phyloP scores from a whole-genome alignment of 2,888 invertebrate genomes.

The Polydrusus cervinus region DNA sequence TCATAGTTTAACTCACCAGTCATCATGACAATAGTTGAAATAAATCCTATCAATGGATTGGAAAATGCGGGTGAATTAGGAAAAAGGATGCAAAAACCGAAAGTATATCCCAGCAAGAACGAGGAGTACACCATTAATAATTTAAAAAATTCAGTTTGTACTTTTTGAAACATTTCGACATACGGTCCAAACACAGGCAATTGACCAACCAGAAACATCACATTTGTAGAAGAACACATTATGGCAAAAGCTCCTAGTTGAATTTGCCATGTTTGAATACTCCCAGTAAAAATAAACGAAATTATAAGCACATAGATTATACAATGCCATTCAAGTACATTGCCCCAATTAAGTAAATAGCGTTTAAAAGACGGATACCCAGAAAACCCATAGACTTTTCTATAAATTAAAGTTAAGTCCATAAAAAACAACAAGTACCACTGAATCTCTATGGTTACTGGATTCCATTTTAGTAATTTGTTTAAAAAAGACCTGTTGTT shows the following conservation, averaged over 20 bases:
- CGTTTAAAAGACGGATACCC: conserved; percentile 87
- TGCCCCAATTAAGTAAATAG: conserved; percentile 88
- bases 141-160: conserved; percentile 90
- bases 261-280: conserved; percentile 88
- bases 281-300: conserved; percentile 85
- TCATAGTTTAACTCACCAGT: conserved; percentile 89
- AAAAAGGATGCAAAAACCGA: conserved; percentile 91
- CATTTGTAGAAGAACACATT: conserved; percentile 88
- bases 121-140: conserved; percentile 89
- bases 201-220: conserved; percentile 94
- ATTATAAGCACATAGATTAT: conserved; percentile 88
- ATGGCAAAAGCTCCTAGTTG: conserved; percentile 91
- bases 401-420: conserved; percentile 84
- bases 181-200: conserved; percentile 91
- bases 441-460: conserved; percentile 85
- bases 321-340: conserved; percentile 91
- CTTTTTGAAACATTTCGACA: conserved; percentile 92
- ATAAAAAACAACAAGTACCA: conserved; percentile 88
- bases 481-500: conserved; percentile 85
- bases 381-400: conserved; percentile 87
- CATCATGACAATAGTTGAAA: conserved; percentile 91
- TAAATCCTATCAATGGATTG: conserved; percentile 88
- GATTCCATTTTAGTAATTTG: conserved; percentile 82
- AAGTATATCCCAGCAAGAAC: conserved; percentile 88
- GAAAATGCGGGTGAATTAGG: conserved; percentile 87